Conservation (phyloP, 2,797 vertebrate species). For the Anguilla megastoma region DNA sequence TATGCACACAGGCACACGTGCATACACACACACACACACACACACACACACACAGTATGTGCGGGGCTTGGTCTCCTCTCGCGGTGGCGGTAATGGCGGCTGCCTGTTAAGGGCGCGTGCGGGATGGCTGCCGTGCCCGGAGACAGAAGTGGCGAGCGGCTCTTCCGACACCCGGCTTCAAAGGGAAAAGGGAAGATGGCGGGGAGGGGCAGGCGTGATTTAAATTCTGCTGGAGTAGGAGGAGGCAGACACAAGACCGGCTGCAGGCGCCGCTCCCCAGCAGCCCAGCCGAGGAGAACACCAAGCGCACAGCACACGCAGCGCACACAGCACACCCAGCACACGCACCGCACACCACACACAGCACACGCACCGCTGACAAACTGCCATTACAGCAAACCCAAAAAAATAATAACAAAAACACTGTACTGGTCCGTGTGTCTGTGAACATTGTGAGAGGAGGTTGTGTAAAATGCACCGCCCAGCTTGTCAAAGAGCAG, state of each 20-base stretch:
- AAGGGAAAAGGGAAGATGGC: slow-evolving; percentile 5
- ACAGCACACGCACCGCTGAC: no score
- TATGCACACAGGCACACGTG: background rate
- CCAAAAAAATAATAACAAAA: background rate
- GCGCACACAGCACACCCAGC: background rate
- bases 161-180: slow-evolving; percentile 12
- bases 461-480: background rate
- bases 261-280: slow-evolving; percentile 17
- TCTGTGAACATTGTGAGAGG: background rate
- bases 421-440: background rate
- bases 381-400: no score
- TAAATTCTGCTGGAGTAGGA: slow-evolving; percentile 20
- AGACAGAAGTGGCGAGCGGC: background rate
- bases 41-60: background rate
- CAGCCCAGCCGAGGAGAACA: background rate
- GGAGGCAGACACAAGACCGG: slow-evolving; percentile 9
- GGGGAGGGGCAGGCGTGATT: slow-evolving; percentile 9
- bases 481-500: background rate
- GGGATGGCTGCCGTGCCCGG: slow-evolving; percentile 4
- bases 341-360: no score
- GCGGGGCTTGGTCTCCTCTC: background rate
- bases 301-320: background rate
- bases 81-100: background rate
- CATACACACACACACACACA: background rate
- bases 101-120: background rate